These are phyloP conservation scores for Clunio marinus DNA, from an alignment of 2,888 invertebrate species.

Conservation along the genomic window DNA sequence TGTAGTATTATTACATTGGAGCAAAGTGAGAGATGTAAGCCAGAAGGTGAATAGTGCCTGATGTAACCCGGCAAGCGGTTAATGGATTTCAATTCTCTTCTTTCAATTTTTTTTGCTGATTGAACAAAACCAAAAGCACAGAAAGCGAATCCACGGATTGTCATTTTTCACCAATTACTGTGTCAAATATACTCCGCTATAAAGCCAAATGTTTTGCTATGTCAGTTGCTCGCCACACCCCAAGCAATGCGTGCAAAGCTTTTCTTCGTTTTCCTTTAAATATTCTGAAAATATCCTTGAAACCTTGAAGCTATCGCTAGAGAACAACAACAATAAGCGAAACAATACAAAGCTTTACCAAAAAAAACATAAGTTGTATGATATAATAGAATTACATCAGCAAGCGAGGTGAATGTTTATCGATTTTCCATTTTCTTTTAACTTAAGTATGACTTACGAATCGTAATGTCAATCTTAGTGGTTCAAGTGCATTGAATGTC, in stretches of 20 bases:
- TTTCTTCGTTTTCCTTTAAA: background rate
- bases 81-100: background rate
- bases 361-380: background rate
- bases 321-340: background rate
- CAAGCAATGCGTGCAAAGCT: background rate
- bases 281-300: background rate
- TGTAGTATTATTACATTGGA: background rate
- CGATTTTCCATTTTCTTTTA: background rate
- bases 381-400: constrained; percentile 4
- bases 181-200: too few relatives aligned
- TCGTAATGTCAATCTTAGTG: background rate
- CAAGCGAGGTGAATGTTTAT: background rate
- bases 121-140: too few relatives aligned
- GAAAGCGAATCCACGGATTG: background rate
- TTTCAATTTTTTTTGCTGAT: too few relatives aligned
- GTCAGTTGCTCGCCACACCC: constrained; percentile 21
- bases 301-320: background rate
- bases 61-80: background rate
- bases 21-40: background rate
- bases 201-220: too few relatives aligned
- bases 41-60: constrained; percentile 4
- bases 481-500: background rate
- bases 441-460: too few relatives aligned
- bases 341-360: background rate
- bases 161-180: background rate